These are phyloP conservation scores for Drosophila tsacasi DNA, from an alignment of 1,140 invertebrate species.

Conservation along the genomic window DNA sequence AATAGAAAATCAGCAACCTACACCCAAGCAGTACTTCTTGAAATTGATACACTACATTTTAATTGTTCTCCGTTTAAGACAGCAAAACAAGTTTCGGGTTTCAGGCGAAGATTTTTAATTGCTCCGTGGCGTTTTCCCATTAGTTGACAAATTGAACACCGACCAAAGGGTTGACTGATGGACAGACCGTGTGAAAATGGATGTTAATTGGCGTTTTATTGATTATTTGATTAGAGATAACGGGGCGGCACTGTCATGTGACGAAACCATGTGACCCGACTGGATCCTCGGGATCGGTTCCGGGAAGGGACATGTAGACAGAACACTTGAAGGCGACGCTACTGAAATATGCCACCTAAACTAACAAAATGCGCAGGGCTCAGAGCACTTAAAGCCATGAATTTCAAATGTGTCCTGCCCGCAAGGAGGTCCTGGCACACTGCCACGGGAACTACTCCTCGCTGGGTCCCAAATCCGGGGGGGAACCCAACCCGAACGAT, in stretches of 20 bases:
- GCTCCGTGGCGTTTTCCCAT: conserved; percentile 58
- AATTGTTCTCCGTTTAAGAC: conserved; percentile 46
- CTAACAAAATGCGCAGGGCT: conserved; percentile 29
- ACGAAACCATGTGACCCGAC: neutral
- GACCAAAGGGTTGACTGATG: conserved; percentile 11
- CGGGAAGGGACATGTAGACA: conserved; percentile 11
- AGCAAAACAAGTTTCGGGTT: conserved; percentile 51
- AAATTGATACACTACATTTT: conserved; percentile 50
- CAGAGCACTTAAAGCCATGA: conserved; percentile 58
- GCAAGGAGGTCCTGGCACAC: conserved; percentile 27
- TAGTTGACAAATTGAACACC: conserved; percentile 64
- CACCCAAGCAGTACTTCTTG: neutral
- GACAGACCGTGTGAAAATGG: conserved; percentile 60
- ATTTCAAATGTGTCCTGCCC: conserved; percentile 47
- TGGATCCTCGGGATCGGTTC: conserved; percentile 15
- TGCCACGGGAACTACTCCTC: conserved; percentile 15
- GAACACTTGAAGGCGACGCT: conserved; percentile 58
- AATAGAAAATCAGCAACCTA: conserved; percentile 21
- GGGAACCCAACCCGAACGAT: conserved; percentile 26
- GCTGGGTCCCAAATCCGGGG: conserved; percentile 2
- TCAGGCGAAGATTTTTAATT: conserved; percentile 40
- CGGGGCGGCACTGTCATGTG: neutral
- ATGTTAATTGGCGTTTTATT: conserved; percentile 67
- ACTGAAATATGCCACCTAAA: conserved; percentile 70
- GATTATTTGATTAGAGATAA: conserved; percentile 50